These are phyloP conservation scores for Philopedon plagiatum DNA, from an alignment of 2,888 invertebrate genomes.

Conservation along the genomic window DNA sequence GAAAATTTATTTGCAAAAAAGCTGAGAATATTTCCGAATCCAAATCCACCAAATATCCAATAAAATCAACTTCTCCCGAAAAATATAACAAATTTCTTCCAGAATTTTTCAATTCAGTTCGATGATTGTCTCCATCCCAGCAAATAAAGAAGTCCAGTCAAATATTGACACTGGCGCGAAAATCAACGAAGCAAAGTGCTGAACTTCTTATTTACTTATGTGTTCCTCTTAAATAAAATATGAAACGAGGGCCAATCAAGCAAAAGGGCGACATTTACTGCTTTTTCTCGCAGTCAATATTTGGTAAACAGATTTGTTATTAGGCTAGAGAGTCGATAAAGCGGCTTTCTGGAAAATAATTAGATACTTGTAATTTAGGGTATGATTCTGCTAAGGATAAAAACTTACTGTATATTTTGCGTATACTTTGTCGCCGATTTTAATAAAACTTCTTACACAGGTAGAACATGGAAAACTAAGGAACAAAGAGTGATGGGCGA, in stretches of 20 bases:
- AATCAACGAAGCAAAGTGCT: slow-evolving; percentile 42
- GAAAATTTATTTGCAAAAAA: too few species aligned
- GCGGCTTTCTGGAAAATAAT: too few species aligned
- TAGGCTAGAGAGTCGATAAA: too few species aligned
- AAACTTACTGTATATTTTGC: too few species aligned
- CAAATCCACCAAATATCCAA: too few species aligned
- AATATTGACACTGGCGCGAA: slow-evolving; percentile 48
- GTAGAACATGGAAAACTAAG: too few species aligned
- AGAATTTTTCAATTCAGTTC: slow-evolving; percentile 9
- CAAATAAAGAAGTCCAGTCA: slow-evolving; percentile 49
- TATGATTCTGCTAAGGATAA: too few species aligned
- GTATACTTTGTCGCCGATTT: too few species aligned
- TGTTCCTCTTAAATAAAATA: slow-evolving; percentile 44
- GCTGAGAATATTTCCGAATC: too few species aligned
- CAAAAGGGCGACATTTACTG: slow-evolving; percentile 32
- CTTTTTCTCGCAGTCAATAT: slow-evolving; percentile 26
- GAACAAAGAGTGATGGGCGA: too few species aligned
- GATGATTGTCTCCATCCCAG: slow-evolving; percentile 28
- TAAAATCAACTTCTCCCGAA: slow-evolving; percentile 12
- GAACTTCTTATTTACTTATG: slow-evolving; percentile 38
- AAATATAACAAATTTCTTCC: slow-evolving; percentile 16
- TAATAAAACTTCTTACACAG: too few species aligned
- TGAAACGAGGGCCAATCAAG: slow-evolving; percentile 42
- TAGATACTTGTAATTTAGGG: too few species aligned
- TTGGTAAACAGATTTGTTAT: slow-evolving; percentile 20